A percentile compares a stretch with the other conserved stretches of the same genome.
These are phyloP conservation scores for Stratiolaelaps scimitus DNA, from an alignment of 1,140 invertebrate species.

Conservation along the genomic window DNA sequence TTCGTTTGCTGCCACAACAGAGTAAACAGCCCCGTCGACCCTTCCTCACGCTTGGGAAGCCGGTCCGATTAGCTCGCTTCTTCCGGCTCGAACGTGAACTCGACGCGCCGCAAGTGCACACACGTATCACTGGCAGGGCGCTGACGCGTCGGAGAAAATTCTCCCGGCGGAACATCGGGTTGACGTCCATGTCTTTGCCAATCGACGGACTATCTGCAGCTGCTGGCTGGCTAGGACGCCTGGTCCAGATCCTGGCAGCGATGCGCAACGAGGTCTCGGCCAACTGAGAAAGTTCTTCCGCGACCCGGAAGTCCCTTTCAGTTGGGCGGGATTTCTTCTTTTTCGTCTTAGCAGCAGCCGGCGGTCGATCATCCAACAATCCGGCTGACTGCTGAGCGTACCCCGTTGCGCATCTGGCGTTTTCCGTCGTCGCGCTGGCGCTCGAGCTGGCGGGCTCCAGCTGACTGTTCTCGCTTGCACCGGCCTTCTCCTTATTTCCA, in stretches of 20 bases:
- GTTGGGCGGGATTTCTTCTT: constrained; percentile 25
- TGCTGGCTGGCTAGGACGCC: neutral
- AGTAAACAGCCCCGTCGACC: constrained; percentile 7
- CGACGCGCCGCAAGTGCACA: constrained; percentile 19
- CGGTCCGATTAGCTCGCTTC: constrained; percentile 20
- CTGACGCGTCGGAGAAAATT: constrained; percentile 16
- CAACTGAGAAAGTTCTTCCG: constrained; percentile 28
- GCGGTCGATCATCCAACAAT: neutral
- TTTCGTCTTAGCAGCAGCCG: constrained; percentile 25
- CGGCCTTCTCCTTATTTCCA: too few species aligned
- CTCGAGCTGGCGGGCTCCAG: too few species aligned
- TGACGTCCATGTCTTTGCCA: neutral
- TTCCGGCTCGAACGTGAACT: constrained; percentile 5
- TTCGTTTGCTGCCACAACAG: neutral
- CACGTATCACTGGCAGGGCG: constrained; percentile 6
- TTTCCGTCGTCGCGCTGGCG: too few species aligned
- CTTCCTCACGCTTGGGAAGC: neutral
- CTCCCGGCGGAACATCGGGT: constrained; percentile 21
- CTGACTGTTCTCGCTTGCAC: too few species aligned
- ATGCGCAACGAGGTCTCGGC: neutral
- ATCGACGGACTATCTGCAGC: too few species aligned
- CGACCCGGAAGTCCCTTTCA: constrained; percentile 21
- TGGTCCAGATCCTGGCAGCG: neutral
- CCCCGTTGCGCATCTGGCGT: neutral
- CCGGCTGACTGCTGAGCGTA: constrained; percentile 10